phyloP scores from a whole-genome alignment of 2,797 vertebrate species.

The Nasua narica region DNA sequence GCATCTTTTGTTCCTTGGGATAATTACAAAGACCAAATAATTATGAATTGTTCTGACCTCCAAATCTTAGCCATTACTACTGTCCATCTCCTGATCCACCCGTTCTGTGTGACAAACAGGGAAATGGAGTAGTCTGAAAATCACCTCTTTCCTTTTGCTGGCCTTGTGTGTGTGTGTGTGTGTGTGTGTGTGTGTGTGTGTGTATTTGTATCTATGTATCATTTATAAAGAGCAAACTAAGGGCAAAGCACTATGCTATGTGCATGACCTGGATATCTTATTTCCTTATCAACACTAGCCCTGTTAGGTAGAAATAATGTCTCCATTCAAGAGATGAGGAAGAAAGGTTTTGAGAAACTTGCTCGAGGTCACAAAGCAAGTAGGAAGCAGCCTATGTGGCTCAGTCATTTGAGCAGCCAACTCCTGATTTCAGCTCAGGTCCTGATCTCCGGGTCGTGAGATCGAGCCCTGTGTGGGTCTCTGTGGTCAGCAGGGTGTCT shows the following conservation, averaged over 20 bases:
- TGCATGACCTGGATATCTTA: background rate
- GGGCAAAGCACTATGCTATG: background rate
- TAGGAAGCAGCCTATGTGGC: background rate
- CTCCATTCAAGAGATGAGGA: background rate
- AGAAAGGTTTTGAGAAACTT: conserved; percentile 7
- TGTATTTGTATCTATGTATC: background rate
- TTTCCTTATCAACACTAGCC: background rate
- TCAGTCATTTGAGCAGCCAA: background rate
- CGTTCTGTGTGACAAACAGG: background rate
- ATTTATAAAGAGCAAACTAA: background rate
- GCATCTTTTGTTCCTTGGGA: background rate
- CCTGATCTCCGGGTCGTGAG: background rate
- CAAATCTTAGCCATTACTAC: background rate
- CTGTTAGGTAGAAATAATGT: background rate
- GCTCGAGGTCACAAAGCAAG: background rate
- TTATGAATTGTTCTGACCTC: background rate
- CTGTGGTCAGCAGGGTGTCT: background rate
- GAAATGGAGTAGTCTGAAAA: background rate
- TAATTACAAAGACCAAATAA: conserved; percentile 32
- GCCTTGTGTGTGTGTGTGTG: background rate
- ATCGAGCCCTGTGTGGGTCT: background rate
- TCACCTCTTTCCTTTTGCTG: background rate
- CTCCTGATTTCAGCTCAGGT: background rate
- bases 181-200: background rate
- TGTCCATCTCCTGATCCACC: background rate